Evolutionary conservation across 2,797 vertebrate species (phyloP), one percentile per base, ranked within the genome.

Genomic region (Clarias platycephalus): DNA sequence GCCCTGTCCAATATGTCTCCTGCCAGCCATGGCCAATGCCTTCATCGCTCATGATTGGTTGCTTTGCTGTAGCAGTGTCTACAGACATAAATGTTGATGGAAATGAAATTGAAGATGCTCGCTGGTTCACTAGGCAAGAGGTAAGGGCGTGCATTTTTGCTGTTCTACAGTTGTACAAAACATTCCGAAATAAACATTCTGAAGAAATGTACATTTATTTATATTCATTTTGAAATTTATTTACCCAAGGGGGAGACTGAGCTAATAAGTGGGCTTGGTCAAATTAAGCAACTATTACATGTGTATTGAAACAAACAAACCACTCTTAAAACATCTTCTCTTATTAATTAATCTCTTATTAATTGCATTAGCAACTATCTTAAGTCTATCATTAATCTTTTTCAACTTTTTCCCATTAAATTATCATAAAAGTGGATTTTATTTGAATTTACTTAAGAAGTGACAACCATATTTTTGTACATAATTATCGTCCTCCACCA

Each of bases 11-110:
- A 87, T 99, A 97, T 5, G 86, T 98, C 84, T 96, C 94, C 91
- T 96, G 95, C 91, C 97, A 99, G 87, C 97, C 97, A 0, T 99
- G 97, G 97, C 98, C 98, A 15, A 97, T 98, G 97, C 97, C 97
- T 1, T 99, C 97, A 85, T 97, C 93, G 57, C 94, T 99, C 84
- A 98, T 99, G 97, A 97, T 99, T 85, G 97, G 97, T 87, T 99
- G 97, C 92, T 92, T 97, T 83, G 95, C 96, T 31, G 92, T 95
- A 80, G 97, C 97, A 87, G 44, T 95, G 81, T 96, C 97, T 55
- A 97, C 96, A 15, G 94, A 96, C 95, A 97, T 99, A 93, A 95
- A 86, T 89, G 96, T 96, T 90, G 97, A 98, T 90, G 92, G 96
- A 91, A 94, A 92, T 16, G 97, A 99, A 95, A 97, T 99, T 75